Percentiles rank a stretch among this genome's conserved stretches.
Conservation (phyloP, 2,797 vertebrate species). For the Neosalanx taihuensis region DNA sequence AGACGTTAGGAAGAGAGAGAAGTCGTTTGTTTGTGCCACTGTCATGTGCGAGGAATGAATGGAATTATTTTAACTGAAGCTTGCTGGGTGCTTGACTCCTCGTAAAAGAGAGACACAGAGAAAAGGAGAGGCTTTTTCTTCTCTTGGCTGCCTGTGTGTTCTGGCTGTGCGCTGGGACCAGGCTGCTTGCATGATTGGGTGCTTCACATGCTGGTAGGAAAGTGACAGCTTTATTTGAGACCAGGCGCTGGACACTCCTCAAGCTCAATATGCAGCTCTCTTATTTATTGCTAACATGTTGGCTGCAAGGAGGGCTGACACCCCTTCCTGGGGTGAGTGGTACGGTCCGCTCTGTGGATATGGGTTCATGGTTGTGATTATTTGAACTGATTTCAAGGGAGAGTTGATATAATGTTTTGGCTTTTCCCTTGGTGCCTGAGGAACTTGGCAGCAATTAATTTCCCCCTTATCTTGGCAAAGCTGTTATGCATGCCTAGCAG, state of each 20-base stretch:
- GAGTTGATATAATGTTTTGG: slow-evolving; percentile 55
- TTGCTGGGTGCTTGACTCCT: slow-evolving; percentile 38
- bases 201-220: slow-evolving; percentile 7
- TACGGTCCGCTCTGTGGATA: slow-evolving; percentile 37
- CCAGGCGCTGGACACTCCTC: not conserved
- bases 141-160: slow-evolving; percentile 23
- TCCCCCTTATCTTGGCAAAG: slow-evolving; percentile 62
- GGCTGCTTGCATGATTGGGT: slow-evolving; percentile 20
- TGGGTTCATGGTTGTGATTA: slow-evolving; percentile 59
- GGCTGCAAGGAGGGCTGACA: slow-evolving; percentile 26
- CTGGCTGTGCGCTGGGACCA: slow-evolving; percentile 17
- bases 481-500: slow-evolving; percentile 56
- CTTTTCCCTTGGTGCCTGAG: slow-evolving; percentile 55
- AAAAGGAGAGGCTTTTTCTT: slow-evolving; percentile 17
- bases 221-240: slow-evolving; percentile 16
- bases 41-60: slow-evolving; percentile 68
- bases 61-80: slow-evolving; percentile 54
- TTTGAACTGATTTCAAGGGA: slow-evolving; percentile 53
- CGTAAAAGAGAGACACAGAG: slow-evolving; percentile 25
- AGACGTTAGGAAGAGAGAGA: slow-evolving; percentile 59
- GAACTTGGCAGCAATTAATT: slow-evolving; percentile 65
- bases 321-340: slow-evolving; percentile 23
- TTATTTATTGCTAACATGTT: slow-evolving; percentile 25
- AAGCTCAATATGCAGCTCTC: not conserved
- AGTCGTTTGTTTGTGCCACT: slow-evolving; percentile 58